These are phyloP conservation scores for Apantesis nais DNA, from an alignment of 2,888 invertebrate species.

Conservation along the genomic window DNA sequence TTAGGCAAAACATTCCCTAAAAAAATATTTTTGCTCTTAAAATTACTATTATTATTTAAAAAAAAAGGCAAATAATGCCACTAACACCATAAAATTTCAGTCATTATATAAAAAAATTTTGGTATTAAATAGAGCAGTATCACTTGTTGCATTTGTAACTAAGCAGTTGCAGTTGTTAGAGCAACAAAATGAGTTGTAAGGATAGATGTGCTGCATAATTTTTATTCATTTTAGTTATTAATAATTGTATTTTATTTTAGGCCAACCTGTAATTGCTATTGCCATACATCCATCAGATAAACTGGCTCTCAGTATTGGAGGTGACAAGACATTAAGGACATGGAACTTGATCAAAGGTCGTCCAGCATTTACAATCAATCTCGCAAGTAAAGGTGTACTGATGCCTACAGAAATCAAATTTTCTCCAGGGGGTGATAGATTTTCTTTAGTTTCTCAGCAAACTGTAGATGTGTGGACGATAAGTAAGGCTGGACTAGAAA, in stretches of 20 bases:
- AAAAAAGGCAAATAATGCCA: no score
- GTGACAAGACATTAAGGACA: slow-evolving; percentile 93
- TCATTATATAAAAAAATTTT: no score
- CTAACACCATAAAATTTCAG: no score
- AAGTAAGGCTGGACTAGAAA: slow-evolving; percentile 90
- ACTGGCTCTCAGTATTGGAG: slow-evolving; percentile 93
- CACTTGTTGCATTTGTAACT: no score
- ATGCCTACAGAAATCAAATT: slow-evolving; percentile 86
- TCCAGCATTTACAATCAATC: slow-evolving; percentile 95
- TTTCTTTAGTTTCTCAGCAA: slow-evolving; percentile 90
- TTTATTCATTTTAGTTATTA: neutral
- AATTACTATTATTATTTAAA: no score
- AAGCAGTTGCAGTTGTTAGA: neutral
- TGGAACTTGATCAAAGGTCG: slow-evolving; percentile 98
- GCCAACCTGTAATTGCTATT: slow-evolving; percentile 89
- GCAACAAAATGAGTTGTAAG: neutral
- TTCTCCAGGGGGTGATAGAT: slow-evolving; percentile 91
- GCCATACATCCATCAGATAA: slow-evolving; percentile 96
- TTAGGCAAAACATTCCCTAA: no score
- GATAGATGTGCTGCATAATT: neutral
- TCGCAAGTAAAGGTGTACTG: slow-evolving; percentile 88
- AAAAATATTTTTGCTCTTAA: no score
- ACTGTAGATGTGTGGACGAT: slow-evolving; percentile 93
- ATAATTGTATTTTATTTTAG: slow-evolving; percentile 54
- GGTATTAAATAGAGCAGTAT: neutral